A percentile compares a stretch with the other conserved stretches of the same genome.
phyloP scores from a whole-genome alignment of 2,888 invertebrate genomes.

The Cheilosia vernalis region DNA sequence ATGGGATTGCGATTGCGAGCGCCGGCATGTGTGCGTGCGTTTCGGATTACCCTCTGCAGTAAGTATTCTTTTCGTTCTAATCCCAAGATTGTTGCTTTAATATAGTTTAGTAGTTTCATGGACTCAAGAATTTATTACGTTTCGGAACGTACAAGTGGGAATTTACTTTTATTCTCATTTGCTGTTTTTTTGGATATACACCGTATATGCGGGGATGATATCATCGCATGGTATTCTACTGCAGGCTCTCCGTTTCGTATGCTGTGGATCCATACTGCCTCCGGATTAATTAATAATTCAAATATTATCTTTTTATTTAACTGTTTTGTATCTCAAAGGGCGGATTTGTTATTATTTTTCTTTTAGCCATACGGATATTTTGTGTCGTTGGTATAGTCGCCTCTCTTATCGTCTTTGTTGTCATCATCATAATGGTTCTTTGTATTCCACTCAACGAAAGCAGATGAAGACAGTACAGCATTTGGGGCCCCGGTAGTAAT shows the following conservation, averaged over 20 bases:
- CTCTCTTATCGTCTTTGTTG: not conserved
- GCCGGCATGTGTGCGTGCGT: not conserved
- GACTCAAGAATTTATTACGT: constrained; percentile 65
- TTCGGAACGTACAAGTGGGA: constrained; percentile 53
- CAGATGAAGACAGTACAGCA: constrained; percentile 5
- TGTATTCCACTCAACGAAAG: constrained; percentile 6
- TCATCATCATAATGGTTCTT: constrained; percentile 12
- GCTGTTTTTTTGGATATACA: constrained; percentile 5
- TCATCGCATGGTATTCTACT: not conserved
- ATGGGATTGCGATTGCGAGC: too few species aligned
- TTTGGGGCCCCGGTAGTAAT: constrained; percentile 27
- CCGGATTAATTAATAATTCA: constrained; percentile 64
- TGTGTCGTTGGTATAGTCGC: constrained; percentile 12
- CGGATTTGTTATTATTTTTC: constrained; percentile 59
- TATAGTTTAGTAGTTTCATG: constrained; percentile 55
- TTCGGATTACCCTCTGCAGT: constrained; percentile 1
- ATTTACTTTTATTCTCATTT: constrained; percentile 40
- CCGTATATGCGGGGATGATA: not conserved
- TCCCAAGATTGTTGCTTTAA: constrained; percentile 52
- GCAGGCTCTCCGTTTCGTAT: not conserved
- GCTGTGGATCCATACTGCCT: constrained; percentile 21
- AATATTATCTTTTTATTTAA: constrained; percentile 60
- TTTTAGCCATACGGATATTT: constrained; percentile 2
- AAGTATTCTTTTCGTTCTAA: constrained; percentile 27
- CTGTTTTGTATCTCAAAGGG: constrained; percentile 51